phyloP scores from a whole-genome alignment of 1,140 invertebrate species.

The Ditylenchus dipsaci region DNA sequence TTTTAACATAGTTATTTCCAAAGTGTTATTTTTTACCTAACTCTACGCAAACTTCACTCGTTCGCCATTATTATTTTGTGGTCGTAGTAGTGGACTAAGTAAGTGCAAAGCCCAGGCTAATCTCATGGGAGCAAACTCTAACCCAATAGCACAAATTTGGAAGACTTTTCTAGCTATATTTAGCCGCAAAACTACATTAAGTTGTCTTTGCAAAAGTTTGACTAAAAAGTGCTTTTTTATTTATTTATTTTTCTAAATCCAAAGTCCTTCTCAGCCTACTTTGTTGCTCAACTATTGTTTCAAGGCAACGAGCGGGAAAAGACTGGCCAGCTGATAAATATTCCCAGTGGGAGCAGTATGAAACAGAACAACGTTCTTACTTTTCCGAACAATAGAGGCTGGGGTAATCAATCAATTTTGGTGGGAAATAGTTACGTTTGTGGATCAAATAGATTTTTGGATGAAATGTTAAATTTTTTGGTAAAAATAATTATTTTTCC shows the following conservation, averaged over 20 bases:
- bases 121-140: neutral
- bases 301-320: neutral
- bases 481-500: too few relatives aligned
- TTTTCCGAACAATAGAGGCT: constrained; percentile 7
- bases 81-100: neutral
- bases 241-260: too few relatives aligned
- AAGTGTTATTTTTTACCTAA: neutral
- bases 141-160: too few relatives aligned
- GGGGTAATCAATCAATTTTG: too few relatives aligned
- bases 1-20: too few relatives aligned
- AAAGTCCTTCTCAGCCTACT: too few relatives aligned
- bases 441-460: too few relatives aligned
- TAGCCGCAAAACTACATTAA: too few relatives aligned
- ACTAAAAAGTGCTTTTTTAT: neutral
- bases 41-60: neutral
- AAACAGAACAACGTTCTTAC: neutral
- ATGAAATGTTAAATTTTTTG: too few relatives aligned
- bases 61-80: neutral
- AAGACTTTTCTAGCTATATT: too few relatives aligned
- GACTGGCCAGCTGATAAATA: neutral
- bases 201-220: neutral
- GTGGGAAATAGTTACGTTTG: too few relatives aligned
- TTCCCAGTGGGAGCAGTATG: neutral
- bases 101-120: neutral
- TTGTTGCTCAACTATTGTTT: neutral